Evolutionary conservation across 1,140 invertebrate species (phyloP), one percentile per base, ranked within the genome.

Genomic region (Eriocheir sinensis): DNA sequence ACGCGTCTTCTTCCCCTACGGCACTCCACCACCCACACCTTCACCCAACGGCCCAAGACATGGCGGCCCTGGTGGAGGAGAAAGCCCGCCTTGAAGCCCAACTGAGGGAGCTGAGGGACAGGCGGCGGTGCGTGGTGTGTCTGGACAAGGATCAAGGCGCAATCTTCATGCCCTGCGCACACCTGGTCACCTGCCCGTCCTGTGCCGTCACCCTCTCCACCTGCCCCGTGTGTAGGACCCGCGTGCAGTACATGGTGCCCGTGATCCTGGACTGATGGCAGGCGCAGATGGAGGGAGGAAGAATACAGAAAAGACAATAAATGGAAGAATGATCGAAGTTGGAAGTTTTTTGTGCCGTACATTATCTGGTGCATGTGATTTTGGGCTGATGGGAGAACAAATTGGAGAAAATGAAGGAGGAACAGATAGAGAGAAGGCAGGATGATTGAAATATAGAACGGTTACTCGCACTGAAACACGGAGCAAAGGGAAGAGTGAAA

Each of bases 91-190:
- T 91, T 9, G 0, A 60, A 15, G 41, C 79, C 32, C 30, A n/a
- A 0, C 60, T 91, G 15, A 15, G 36, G 53, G 89, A 91, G 89
- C 12, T 40, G 53, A 79, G 32, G 89, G 60, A 21, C 32, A 38
- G 34, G 89, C 53, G 53, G 91, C 97, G 98, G n/a, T 97, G 97
- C 95, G 97, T 97, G 95, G 97, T 97, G 30, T 97, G 97, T 95
- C 96, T 97, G 96, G 97, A 97, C 95, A 96, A 96, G 32, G 96
- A 97, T 91, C 96, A 97, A 12, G 96, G 96, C 85, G 96, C 97
- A 17, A 96, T 97, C 0, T 97, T 97, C 95, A 95, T 97, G 44
- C 97, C 97, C 0, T 97, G 97, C 96, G 97, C 97, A 15, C 97
- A 97, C 96, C 96, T 97, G 17, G 96, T 97, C 36, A 96, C 96